Evolutionary conservation across 2,113 vertebrate species (phyloP).

Genomic region (Mandrillus leucophaeus): DNA sequence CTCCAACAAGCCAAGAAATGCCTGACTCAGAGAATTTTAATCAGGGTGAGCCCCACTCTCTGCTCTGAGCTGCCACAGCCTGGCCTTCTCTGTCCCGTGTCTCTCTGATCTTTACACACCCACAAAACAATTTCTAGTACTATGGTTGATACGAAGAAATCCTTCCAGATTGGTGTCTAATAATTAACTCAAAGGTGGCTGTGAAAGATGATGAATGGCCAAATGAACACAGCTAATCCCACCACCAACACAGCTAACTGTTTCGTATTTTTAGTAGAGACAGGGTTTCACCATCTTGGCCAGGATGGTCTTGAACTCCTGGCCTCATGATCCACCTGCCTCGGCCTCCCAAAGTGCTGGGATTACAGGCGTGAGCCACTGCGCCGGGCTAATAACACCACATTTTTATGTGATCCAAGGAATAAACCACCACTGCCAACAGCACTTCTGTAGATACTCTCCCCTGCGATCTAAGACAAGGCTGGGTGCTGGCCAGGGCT

Average conservation of each 20-base stretch:
- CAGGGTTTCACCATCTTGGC: background rate
- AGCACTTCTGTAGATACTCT: background rate
- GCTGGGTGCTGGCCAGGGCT: background rate
- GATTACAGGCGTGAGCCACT: background rate
- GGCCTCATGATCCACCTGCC: background rate
- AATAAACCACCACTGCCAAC: background rate
- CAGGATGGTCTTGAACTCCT: background rate
- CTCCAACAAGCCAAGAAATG: background rate
- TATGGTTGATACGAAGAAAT: background rate
- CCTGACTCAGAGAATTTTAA: slow-evolving; percentile 36
- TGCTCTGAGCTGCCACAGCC: background rate
- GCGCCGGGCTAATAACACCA: background rate
- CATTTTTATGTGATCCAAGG: background rate
- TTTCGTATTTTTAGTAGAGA: background rate
- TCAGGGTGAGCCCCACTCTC: background rate
- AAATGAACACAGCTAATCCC: background rate
- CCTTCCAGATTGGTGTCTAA: background rate
- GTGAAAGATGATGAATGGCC: background rate
- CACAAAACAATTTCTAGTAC: background rate
- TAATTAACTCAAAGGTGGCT: background rate
- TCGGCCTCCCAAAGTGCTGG: background rate
- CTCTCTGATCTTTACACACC: background rate
- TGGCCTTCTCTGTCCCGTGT: background rate
- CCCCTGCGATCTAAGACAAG: background rate
- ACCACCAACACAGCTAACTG: background rate